Evolutionary conservation across 2,888 invertebrate species (phyloP).

Genomic region (Tubulanus polymorphus): DNA sequence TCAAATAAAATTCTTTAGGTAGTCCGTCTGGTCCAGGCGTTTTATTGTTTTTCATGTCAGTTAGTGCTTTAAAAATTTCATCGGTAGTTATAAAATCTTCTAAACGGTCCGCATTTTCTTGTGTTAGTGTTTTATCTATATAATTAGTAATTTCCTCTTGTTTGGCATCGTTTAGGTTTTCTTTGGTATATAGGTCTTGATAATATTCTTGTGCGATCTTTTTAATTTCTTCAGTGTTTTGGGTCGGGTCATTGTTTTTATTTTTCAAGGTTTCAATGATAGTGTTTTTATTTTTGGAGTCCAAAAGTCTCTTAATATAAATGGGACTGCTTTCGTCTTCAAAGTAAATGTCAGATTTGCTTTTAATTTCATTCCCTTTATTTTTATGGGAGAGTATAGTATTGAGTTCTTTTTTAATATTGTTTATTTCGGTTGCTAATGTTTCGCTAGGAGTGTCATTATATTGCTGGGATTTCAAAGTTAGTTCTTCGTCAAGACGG

Average conservation of each 20-base stretch:
- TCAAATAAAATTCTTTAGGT: constrained; percentile 20
- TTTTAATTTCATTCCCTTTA: too few species aligned
- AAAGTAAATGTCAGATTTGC: too few species aligned
- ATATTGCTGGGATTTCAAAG: too few species aligned
- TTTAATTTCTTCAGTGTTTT: background rate
- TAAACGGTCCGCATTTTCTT: background rate
- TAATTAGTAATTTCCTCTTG: background rate
- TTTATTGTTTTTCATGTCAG: constrained; percentile 17
- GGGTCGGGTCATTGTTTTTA: background rate
- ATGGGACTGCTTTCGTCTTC: too few species aligned
- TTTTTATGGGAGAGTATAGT: too few species aligned
- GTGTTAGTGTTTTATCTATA: background rate
- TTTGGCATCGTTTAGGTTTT: background rate
- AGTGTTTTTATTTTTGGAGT: background rate
- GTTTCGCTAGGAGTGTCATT: too few species aligned
- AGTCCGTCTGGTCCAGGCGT: constrained; percentile 24
- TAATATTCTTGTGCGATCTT: background rate
- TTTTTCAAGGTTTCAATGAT: background rate
- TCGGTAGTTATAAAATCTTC: constrained; percentile 2
- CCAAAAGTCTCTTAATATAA: too few species aligned
- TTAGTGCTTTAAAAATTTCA: constrained; percentile 7
- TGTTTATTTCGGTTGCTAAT: too few species aligned
- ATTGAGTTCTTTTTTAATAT: too few species aligned
- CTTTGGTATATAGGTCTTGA: background rate
- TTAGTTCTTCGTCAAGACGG: too few species aligned